These are phyloP conservation scores for Trichogramma dendrolimi DNA, from an alignment of 2,888 invertebrate genomes.

Conservation along the genomic window DNA sequence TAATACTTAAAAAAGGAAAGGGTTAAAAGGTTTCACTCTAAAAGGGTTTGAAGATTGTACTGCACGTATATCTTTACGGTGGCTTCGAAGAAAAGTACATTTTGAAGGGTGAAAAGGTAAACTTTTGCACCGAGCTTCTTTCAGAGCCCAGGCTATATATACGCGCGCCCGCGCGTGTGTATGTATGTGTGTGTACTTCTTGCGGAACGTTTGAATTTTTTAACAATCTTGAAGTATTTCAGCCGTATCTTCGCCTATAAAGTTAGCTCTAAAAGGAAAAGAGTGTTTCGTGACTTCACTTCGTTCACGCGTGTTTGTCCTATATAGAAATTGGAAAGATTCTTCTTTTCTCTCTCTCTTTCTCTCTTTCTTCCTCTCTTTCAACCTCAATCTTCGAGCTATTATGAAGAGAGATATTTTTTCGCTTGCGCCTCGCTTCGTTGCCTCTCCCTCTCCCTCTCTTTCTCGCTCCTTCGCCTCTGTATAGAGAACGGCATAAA, in stretches of 20 bases:
- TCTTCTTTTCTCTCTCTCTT: no score
- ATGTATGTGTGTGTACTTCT: no score
- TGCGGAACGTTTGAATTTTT: slow-evolving; percentile 12
- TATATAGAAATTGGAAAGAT: no score
- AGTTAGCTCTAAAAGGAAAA: neutral
- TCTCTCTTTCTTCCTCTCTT: no score
- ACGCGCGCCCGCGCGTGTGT: neutral
- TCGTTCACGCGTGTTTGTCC: no score
- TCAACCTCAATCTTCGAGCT: no score
- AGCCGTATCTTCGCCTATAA: neutral
- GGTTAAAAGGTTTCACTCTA: neutral
- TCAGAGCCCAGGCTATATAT: neutral
- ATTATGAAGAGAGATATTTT: no score
- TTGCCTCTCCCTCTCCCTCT: no score
- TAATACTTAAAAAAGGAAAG: slow-evolving; percentile 5
- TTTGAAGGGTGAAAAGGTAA: slow-evolving; percentile 14
- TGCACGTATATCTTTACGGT: slow-evolving; percentile 5
- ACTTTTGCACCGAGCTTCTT: slow-evolving; percentile 15
- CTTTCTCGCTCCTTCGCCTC: no score
- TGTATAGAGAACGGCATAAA: no score
- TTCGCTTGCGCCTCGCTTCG: no score
- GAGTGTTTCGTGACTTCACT: neutral
- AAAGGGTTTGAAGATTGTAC: neutral
- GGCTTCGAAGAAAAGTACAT: slow-evolving; percentile 4
- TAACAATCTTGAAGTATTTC: slow-evolving; percentile 14